Evolutionary conservation across 2,113 vertebrate species (phyloP).

Genomic region (Numida meleagris): DNA sequence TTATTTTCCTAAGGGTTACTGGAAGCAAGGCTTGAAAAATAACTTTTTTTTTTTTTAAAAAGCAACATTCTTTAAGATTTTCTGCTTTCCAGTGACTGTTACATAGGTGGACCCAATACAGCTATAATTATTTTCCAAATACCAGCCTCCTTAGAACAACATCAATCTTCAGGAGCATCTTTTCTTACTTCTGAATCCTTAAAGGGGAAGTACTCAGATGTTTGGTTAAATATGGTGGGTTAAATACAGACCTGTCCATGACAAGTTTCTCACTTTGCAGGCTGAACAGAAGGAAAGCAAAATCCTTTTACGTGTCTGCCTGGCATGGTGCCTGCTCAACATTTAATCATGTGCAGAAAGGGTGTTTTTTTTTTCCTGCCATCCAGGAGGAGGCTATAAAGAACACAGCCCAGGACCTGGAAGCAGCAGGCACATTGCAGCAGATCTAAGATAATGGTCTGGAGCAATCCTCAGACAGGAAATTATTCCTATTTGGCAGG

Average conservation of each 20-base stretch:
- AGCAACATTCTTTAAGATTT: neutral
- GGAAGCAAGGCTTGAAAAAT: neutral
- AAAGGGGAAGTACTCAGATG: neutral
- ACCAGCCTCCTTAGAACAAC: neutral
- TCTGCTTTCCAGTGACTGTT: neutral
- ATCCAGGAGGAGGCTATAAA: neutral
- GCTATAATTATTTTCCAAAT: accelerated
- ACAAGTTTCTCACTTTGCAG: neutral
- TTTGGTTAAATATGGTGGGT: neutral
- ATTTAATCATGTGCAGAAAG: neutral
- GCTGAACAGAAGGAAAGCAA: neutral
- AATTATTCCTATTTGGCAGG: neutral
- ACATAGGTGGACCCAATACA: neutral
- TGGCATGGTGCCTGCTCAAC: neutral
- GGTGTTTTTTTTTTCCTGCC: neutral
- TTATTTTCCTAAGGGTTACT: neutral
- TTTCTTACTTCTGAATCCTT: neutral
- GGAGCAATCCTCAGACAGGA: neutral
- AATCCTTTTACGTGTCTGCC: neutral
- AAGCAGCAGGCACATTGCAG: neutral
- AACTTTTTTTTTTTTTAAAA: neutral
- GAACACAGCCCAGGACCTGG: neutral
- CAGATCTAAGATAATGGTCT: neutral
- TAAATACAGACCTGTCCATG: neutral
- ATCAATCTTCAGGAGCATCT: neutral